Base-by-base conservation (phyloP, 2,888 invertebrate species). In the Dorcus parallelipipedus region DNA sequence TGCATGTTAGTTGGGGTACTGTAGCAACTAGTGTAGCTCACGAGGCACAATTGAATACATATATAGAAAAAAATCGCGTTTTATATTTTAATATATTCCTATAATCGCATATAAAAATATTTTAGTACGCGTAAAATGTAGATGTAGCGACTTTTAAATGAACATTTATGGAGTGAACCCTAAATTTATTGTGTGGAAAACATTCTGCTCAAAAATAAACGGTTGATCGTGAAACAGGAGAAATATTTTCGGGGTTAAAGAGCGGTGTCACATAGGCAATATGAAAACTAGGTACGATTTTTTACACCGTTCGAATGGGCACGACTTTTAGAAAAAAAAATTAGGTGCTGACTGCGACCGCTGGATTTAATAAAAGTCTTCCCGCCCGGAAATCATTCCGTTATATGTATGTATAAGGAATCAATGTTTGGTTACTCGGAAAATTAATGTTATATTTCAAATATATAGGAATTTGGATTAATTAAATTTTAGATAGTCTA, bases 361-460 rank as follows among this genome's bases (percentile, higher is more conserved):
- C 67, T 68, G 70, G 70, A 71, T 73, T 71, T 67, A 50, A 61
- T 50, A 61, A 72, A 76, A 76, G 78, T 79, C 78, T 79, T 79
- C 78, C 78, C 77, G 76, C 78, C 78, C 77, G 76, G 68, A 76
- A 76, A 58, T 58, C 58, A 60, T 60, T 41, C 73, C 75, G 73
- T 71, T 67, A 67, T 66, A 58, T 59, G n/a, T n/a, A n/a, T n/a
- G n/a, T n/a, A n/a, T 14, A 58, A 61, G 55, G 59, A 59, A 49
- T 49, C 49, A 49, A 49, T 23, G 49, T 62, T 62, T 62, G 58
- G 51, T 62, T 51, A 60, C 57, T 55, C 33, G 9, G 38, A 48
- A 20, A 60, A 41, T 54, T 49, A 61, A 65, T 59, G 62, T 66
- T 65, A 64, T 54, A 58, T 61, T 63, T 64, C 62, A 61, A 59